Base-by-base conservation (phyloP, 1,140 invertebrate genomes). In the Lethrus apterus region DNA sequence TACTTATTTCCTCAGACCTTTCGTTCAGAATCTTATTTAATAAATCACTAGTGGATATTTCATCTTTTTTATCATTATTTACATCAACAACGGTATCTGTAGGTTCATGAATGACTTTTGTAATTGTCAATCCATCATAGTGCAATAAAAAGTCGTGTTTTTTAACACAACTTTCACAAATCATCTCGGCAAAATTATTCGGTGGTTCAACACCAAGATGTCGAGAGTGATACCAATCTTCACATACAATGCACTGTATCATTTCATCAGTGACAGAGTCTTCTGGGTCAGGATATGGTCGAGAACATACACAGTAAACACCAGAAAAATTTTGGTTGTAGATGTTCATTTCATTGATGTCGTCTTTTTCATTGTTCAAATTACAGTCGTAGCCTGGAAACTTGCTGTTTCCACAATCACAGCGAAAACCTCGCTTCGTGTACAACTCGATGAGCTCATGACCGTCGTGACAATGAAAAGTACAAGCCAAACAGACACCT, bases 371-470 rank as follows among this genome's bases (percentile, higher is more conserved):
- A 29, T 76, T 67, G 51, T 77, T 79, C 29, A 93, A 72, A 50
- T 74, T 79, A 64, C 91, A 95, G 34, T 75, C 76, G 41, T 73
- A 73, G n/a, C 72, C 69, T 4, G 70, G 66, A 68, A 97, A 91
- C 54, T 89, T 91, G 4, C 74, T 73, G 65, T 94, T 98, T 11
- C 96, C 95, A 75, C 96, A 99, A 67, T 99, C 96, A 70, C 95
- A 99, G 29, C 89, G 77, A 58, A 98, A 97, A 64, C 91, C 85
- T 35, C 93, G 77, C 71, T 99, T 99, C 0, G 96, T 99, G 61
- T 98, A 99, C 0, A 99, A 73, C 69, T 99, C 96, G 46, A 95
- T 74, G 1, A 99, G 75, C 14, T 98, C 88, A 71, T 99, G 96
- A 18, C 87, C 89, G 59, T 95, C 93, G 66, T 99, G 96, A 60